Conservation (phyloP, 2,113 vertebrate genomes). For the Gallinago undulata region DNA sequence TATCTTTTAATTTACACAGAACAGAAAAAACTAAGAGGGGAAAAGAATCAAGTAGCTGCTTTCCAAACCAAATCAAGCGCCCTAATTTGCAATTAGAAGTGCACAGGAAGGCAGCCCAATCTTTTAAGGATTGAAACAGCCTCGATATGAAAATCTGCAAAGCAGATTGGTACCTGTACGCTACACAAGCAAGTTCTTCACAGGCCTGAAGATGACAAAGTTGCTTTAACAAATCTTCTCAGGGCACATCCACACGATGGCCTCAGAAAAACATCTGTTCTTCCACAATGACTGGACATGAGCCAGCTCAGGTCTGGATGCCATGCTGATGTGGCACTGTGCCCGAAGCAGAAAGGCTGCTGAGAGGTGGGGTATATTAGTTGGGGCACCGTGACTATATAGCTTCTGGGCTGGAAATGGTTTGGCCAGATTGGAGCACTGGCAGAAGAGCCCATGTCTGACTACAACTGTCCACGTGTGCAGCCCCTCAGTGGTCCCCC, state of each 20-base stretch:
- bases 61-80: neutral
- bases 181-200: neutral
- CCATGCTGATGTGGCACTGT: rapidly evolving
- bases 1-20: neutral
- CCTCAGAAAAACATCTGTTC: neutral
- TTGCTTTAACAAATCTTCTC: neutral
- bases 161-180: neutral
- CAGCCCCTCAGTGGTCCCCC: neutral
- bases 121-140: neutral
- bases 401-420: neutral
- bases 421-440: neutral
- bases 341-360: neutral
- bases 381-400: rapidly evolving
- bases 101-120: neutral
- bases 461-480: neutral
- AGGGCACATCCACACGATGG: rapidly evolving
- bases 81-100: neutral
- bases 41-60: neutral
- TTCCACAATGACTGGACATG: rapidly evolving
- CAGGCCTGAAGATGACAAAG: rapidly evolving
- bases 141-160: neutral
- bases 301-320: neutral
- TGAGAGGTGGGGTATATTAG: too few relatives aligned
- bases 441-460: neutral
- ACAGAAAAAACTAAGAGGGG: rapidly evolving